A percentile compares a stretch with the other conserved stretches of the same genome.
phyloP scores from a whole-genome alignment of 2,888 invertebrate genomes.

The Stenotaenia linearis region DNA sequence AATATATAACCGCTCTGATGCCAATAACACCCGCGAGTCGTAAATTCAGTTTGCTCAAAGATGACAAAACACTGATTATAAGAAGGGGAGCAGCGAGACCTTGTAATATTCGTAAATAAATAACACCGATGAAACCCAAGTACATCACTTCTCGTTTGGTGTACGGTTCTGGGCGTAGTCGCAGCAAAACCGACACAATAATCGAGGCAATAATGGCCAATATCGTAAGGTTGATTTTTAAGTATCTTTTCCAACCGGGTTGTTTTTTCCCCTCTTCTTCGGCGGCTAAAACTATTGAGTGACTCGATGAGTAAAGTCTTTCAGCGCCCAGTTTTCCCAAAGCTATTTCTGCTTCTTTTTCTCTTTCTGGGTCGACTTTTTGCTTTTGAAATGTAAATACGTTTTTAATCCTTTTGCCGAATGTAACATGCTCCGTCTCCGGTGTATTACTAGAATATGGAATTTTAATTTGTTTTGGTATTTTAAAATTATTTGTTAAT shows the following conservation, averaged over 20 bases:
- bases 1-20: background rate
- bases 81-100: background rate
- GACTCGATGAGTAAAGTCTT: background rate
- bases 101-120: background rate
- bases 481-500: too few species aligned
- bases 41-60: background rate
- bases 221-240: background rate
- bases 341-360: background rate
- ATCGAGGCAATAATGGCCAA: background rate
- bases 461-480: too few species aligned
- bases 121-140: conserved; percentile 37
- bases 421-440: background rate
- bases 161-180: background rate
- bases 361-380: background rate
- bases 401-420: background rate
- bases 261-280: background rate
- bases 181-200: background rate
- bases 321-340: background rate
- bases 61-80: background rate
- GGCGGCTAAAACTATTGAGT: background rate
- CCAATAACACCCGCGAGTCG: background rate
- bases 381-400: background rate
- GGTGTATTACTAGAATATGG: background rate
- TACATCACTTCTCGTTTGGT: conserved; percentile 38
- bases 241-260: background rate